phyloP scores from a whole-genome alignment of 2,888 invertebrate species.

The Brachypalpus laphriformis region DNA sequence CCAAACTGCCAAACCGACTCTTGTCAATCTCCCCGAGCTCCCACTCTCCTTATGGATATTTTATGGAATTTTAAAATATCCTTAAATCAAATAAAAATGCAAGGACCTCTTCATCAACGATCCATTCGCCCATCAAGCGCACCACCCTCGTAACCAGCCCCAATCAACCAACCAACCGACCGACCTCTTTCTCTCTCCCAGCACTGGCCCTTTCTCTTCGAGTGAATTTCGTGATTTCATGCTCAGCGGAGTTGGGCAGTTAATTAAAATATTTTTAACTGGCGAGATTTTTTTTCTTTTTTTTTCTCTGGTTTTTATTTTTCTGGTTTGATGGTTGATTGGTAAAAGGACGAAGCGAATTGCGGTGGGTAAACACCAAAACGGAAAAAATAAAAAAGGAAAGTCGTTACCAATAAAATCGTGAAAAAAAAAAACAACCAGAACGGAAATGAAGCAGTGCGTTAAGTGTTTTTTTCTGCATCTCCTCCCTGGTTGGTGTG shows the following conservation, averaged over 20 bases:
- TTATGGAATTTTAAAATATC: conserved; percentile 74
- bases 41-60: conserved; percentile 55
- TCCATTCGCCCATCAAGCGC: conserved; percentile 61
- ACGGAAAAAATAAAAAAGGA: conserved; percentile 33
- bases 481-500: conserved; percentile 19
- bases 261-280: conserved; percentile 74
- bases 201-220: conserved; percentile 27
- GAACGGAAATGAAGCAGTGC: conserved; percentile 64
- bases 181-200: conserved; percentile 11
- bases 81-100: conserved; percentile 73
- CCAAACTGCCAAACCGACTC: conserved; percentile 52
- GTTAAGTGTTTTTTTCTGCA: conserved; percentile 68
- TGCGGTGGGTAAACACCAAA: conserved; percentile 65
- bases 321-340: conserved; percentile 70
- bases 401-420: conserved; percentile 64
- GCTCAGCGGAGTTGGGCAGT: conserved; percentile 71
- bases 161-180: conserved; percentile 7
- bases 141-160: conserved; percentile 18
- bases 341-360: conserved; percentile 60
- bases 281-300: conserved; percentile 43
- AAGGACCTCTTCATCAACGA: conserved; percentile 68
- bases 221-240: conserved; percentile 69
- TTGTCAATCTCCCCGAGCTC: conserved; percentile 47
- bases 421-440: conserved; percentile 28
- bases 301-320: conserved; percentile 28